Evolutionary conservation across 2,113 vertebrate genomes (phyloP), one percentile per base, ranked within the genome.

Genomic region (Toxotes jaculatrix): DNA sequence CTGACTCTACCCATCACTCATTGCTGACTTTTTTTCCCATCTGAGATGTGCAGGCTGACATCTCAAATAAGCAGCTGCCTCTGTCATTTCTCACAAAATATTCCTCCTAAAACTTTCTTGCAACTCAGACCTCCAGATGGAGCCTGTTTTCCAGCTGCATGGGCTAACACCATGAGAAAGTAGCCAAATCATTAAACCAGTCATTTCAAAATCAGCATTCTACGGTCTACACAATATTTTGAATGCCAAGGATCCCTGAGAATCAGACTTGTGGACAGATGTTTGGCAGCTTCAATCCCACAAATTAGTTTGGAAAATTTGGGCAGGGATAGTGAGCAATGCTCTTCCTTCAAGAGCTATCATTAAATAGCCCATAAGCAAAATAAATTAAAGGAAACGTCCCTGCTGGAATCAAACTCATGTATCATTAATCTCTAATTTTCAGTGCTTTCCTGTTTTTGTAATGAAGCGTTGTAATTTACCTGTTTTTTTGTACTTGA

Each of bases 71-170:
- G 38, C 16, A 53, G 32, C 62, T 45, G 42, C 23, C 19, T 84
- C 74, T 27, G 79, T 87, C 77, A 66, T 49, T 68, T 76, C 67
- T 38, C 63, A 81, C 23, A 55, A 64, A 82, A 61, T 61, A 62
- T 69, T 57, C 66, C 45, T 21, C 19, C 14, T 16, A 21, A 80
- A 81, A 78, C 56, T 34, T 47, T 43, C 12, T 56, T 53, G 23
- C 4, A 17, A 21, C 47, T 70, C 31, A 36, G 31, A 38, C 51
- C 7, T 65, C 34, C 69, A 73, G 23, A 77, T 36, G 51, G 64
- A 76, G 23, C 11, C 32, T 6, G 3, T 81, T 77, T 74, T 83
- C 61, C 42, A 77, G 23, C 61, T 61, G 34, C 23, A 60, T 40
- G 36, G 38, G 2, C 32, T 42, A 0, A 74, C 38, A 10, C 63